Evolutionary conservation across 2,888 invertebrate genomes (phyloP).

Genomic region (Ophion slaviceki): DNA sequence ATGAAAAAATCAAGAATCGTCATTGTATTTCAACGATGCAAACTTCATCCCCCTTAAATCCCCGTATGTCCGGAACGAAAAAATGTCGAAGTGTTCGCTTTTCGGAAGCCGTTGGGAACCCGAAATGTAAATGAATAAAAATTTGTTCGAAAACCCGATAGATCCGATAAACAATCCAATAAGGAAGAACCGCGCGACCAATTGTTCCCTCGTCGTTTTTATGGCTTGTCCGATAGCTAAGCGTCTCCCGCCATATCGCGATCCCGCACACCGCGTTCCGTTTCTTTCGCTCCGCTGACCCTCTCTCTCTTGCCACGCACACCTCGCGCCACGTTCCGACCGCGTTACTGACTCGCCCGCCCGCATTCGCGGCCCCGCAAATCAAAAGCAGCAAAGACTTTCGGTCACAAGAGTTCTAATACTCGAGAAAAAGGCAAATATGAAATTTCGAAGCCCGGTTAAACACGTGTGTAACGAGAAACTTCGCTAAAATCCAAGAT

Average conservation of each 20-base stretch:
- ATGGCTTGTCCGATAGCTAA: constrained; percentile 69
- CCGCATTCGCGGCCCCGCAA: background rate
- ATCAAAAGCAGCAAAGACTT: background rate
- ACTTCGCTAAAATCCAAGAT: background rate
- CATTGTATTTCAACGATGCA: too few relatives aligned
- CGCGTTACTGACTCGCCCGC: background rate
- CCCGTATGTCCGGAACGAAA: too few relatives aligned
- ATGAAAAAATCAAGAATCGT: too few relatives aligned
- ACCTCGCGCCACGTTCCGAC: constrained; percentile 17
- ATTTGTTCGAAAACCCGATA: constrained; percentile 50
- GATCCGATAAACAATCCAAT: too few relatives aligned
- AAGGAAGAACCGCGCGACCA: too few relatives aligned
- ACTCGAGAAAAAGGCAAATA: too few relatives aligned
- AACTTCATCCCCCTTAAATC: too few relatives aligned
- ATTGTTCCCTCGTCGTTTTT: too few relatives aligned
- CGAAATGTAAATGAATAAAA: background rate
- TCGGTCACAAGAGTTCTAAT: background rate
- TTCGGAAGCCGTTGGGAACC: background rate
- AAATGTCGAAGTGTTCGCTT: too few relatives aligned
- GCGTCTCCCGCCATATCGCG: constrained; percentile 78
- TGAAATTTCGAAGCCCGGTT: too few relatives aligned
- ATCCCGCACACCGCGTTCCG: constrained; percentile 51
- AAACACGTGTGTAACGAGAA: background rate
- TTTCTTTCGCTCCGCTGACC: constrained; percentile 33
- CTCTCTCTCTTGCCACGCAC: background rate